These are phyloP conservation scores for Cataglyphis hispanica DNA, from an alignment of 1,140 invertebrate species.

Conservation along the genomic window DNA sequence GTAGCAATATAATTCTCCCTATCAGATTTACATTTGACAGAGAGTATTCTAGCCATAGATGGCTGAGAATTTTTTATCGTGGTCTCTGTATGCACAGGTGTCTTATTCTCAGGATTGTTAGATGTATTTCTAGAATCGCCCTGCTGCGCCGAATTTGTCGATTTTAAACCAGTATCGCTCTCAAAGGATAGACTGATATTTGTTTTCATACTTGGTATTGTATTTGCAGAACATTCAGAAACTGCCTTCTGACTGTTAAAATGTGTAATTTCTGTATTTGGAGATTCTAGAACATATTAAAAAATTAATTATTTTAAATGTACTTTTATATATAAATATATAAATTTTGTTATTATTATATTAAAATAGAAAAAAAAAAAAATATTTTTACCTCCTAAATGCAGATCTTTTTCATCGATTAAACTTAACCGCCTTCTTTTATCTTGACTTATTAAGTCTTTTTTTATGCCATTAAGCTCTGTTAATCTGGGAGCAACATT, in stretches of 20 bases:
- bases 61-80: constrained; percentile 72
- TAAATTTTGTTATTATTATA: background rate
- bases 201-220: constrained; percentile 68
- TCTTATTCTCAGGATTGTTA: constrained; percentile 74
- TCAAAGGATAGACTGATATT: constrained; percentile 75
- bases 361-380: constrained; percentile 13
- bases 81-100: constrained; percentile 64
- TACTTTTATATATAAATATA: background rate
- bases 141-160: constrained; percentile 69
- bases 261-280: constrained; percentile 80
- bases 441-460: constrained; percentile 83
- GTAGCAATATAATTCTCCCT: constrained; percentile 71
- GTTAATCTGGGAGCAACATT: constrained; percentile 77
- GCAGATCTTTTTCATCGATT: constrained; percentile 85
- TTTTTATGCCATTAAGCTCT: constrained; percentile 84
- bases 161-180: constrained; percentile 73
- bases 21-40: constrained; percentile 78
- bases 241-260: constrained; percentile 78
- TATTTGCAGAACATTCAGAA: constrained; percentile 71
- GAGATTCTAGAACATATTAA: constrained; percentile 82
- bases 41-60: constrained; percentile 71
- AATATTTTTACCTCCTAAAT: constrained; percentile 79
- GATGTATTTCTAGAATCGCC: constrained; percentile 54
- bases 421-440: constrained; percentile 84
- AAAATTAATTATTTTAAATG: constrained; percentile 39